Evolutionary conservation across 2,797 vertebrate species (phyloP), one percentile per base, ranked within the genome.

Genomic region (Amazona ochrocephala): DNA sequence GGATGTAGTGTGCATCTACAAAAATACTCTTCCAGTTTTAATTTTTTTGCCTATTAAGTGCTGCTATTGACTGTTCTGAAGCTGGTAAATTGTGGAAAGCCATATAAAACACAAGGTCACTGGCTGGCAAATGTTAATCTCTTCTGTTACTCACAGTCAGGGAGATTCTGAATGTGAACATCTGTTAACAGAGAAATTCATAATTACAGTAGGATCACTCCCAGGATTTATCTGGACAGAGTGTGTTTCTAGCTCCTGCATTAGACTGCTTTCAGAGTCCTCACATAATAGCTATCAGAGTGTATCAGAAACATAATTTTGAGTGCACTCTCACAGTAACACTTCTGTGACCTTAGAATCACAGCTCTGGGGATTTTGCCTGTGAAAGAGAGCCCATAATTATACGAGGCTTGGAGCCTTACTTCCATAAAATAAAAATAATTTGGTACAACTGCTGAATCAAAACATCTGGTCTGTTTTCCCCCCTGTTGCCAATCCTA

Each of bases 1-100:
- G 13, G 83, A 47, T 78, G 54, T 87, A 80, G 39, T 72, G 94
- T 94, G 45, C 76, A 94, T 26, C 41, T 90, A 71, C 87, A 76
- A 78, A 95, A 95, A 93, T 73, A 24, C 11, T 53, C 18, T 93
- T 93, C 39, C 71, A 93, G 32, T 84, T 92, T 95, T 88, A 26
- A 10, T 62, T 94, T 94, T 93, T 84, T 93, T 89, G 23, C 54
- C 75, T 95, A 81, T 93, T 95, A 94, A 93, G 68, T 77, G 89
- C 60, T 51, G 5, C 11, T 72, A 26, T 71, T 61, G 22, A 56
- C 78, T 86, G 8, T 56, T 92, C 66, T 53, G 53, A 54, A 62
- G 37, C 30, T 85, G 44, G 30, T 67, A 80, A 48, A 26, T 48
- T 74, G 45, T 76, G 32, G 27, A 85, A 89, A 84, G 24, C 26